Evolutionary conservation across 1,140 invertebrate species (phyloP).

Genomic region (Diorhabda sublineata): DNA sequence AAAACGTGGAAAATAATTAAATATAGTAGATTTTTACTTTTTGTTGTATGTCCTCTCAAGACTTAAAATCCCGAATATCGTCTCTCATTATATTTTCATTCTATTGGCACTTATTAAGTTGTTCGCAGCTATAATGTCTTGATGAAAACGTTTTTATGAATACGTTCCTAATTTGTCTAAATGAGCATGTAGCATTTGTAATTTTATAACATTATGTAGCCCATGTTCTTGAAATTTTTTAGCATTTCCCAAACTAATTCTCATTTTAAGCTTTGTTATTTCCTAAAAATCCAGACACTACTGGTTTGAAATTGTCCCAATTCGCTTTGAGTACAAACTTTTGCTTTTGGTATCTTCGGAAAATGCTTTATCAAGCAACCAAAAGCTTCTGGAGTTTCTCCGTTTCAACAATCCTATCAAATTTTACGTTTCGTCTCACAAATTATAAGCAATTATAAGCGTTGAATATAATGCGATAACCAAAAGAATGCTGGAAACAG

Average conservation of each 20-base stretch:
- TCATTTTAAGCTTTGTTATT: constrained; percentile 31
- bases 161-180: constrained; percentile 43
- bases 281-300: constrained; percentile 28
- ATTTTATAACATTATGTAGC: constrained; percentile 43
- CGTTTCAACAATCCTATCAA: no score
- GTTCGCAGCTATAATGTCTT: constrained; percentile 42
- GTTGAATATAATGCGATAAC: no score
- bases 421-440: no score
- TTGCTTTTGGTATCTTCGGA: no score
- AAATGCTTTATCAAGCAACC: no score
- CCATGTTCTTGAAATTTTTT: constrained; percentile 25
- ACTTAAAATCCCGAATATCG: no score
- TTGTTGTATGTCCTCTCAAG: no score
- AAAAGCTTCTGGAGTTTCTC: no score
- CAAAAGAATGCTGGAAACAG: no score
- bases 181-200: constrained; percentile 45
- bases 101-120: constrained; percentile 31
- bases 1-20: no score
- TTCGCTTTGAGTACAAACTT: neutral
- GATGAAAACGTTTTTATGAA: constrained; percentile 42
- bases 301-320: constrained; percentile 15
- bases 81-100: constrained; percentile 26
- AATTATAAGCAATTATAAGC: no score
- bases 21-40: no score
- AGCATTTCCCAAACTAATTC: constrained; percentile 31